Evolutionary conservation across 2,888 invertebrate genomes (phyloP), one percentile per base, ranked within the genome.

Genomic region (Mystacides longicornis): DNA sequence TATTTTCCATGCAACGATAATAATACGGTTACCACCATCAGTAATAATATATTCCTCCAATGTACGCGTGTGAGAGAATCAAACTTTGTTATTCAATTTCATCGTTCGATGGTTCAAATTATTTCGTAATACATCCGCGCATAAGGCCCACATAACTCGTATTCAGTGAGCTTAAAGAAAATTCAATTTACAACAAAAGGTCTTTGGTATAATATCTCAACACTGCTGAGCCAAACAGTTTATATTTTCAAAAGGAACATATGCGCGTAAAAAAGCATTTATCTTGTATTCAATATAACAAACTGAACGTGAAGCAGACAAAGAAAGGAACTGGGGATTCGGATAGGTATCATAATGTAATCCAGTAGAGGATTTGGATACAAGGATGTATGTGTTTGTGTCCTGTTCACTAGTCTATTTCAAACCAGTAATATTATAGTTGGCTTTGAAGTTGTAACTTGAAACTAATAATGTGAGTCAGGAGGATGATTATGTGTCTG

Each of bases 281-380:
- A n/a, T 7, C 3, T 16, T 14, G 16, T 37, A 7, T 37, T 37
- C 37, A 37, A 37, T 37, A 37, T 27, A 7, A 27, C 27, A n/a
- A n/a, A n/a, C n/a, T n/a, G 14, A 37, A 37, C 14, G 14, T 37
- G 3, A 37, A 37, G 37, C n/a, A 37, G 16, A 37, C 37, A 37
- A 16, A 37, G n/a, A 37, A 37, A 37, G 37, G 37, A 37, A 37
- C 7, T 37, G 37, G 11, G 27, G 14, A 37, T 37, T 37, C 37
- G 37, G 37, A 37, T 37, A n/a, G n/a, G n/a, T n/a, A 37, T 37
- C 37, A 37, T 37, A 37, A 37, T 14, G 37, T 37, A 37, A 37
- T 37, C 37, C 37, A 37, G 37, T 5, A 37, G 16, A 37, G 37
- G 37, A 37, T 37, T 37, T 37, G 16, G 37, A 14, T 37, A 37